Conservation (phyloP, 2,113 vertebrate species). For the Rhagologus leucostigma region DNA sequence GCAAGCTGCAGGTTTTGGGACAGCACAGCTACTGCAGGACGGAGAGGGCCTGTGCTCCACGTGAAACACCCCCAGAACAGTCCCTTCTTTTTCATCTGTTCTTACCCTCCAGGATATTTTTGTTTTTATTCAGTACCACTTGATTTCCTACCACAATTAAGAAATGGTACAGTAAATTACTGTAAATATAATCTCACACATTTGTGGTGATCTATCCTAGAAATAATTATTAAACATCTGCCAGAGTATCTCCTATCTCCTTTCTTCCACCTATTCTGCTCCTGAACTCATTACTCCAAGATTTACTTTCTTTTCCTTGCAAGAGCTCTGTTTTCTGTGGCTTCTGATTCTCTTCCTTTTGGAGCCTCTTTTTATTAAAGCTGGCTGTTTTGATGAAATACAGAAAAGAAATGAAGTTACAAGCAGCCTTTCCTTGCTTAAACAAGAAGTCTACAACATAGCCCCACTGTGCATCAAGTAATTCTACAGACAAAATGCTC, state of each 20-base stretch:
- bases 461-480: neutral
- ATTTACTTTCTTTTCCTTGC: neutral
- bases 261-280: neutral
- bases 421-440: neutral
- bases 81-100: neutral
- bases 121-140: neutral
- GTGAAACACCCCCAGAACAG: neutral
- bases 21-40: neutral
- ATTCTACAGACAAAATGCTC: neutral
- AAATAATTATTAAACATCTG: neutral
- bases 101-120: neutral
- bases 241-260: neutral
- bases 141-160: neutral
- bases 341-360: neutral
- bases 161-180: neutral
- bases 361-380: neutral
- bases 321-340: neutral
- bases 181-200: neutral
- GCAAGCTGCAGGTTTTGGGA: neutral
- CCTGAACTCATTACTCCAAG: neutral
- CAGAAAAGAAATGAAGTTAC: neutral
- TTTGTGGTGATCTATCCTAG: neutral
- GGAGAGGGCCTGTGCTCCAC: fast-evolving
- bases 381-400: neutral
- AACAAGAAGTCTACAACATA: neutral